Percentiles rank a stretch among this genome's conserved stretches.
phyloP scores from a whole-genome alignment of 1,140 invertebrate genomes.

The Drosophila burlai region DNA sequence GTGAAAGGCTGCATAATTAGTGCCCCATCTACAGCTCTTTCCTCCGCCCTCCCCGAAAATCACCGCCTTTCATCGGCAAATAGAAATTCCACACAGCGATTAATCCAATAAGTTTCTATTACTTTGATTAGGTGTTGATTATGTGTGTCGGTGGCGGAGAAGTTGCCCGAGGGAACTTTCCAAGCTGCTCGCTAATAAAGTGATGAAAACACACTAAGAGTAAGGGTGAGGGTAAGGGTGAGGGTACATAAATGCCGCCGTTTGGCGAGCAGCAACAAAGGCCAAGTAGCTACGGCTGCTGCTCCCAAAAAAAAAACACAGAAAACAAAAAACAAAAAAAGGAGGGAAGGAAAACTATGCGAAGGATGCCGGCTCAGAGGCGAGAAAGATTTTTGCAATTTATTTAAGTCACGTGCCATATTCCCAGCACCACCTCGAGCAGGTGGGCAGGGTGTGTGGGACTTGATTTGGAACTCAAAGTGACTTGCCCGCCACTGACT shows the following conservation, averaged over 20 bases:
- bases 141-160: slow-evolving; percentile 55
- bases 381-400: slow-evolving; percentile 82
- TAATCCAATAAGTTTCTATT: slow-evolving; percentile 83
- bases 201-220: slow-evolving; percentile 52
- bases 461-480: slow-evolving; percentile 82
- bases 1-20: slow-evolving; percentile 38
- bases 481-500: slow-evolving; percentile 70
- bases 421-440: slow-evolving; percentile 39
- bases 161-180: slow-evolving; percentile 41
- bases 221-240: not conserved
- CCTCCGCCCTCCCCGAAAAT: not conserved
- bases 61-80: slow-evolving; percentile 50
- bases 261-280: slow-evolving; percentile 61
- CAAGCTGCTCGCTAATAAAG: slow-evolving; percentile 76
- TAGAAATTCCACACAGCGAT: slow-evolving; percentile 71
- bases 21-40: not conserved
- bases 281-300: slow-evolving; percentile 23
- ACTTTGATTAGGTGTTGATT: slow-evolving; percentile 82
- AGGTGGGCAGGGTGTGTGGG: slow-evolving; percentile 10
- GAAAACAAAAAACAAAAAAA: slow-evolving; percentile 9
- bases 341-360: slow-evolving; percentile 57
- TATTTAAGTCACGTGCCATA: slow-evolving; percentile 82
- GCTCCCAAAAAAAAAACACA: slow-evolving; percentile 3
- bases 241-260: slow-evolving; percentile 49
- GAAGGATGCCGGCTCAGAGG: slow-evolving; percentile 70